Base-by-base conservation (phyloP, 2,797 vertebrate genomes). In the Lepilemur ruficaudatus region DNA sequence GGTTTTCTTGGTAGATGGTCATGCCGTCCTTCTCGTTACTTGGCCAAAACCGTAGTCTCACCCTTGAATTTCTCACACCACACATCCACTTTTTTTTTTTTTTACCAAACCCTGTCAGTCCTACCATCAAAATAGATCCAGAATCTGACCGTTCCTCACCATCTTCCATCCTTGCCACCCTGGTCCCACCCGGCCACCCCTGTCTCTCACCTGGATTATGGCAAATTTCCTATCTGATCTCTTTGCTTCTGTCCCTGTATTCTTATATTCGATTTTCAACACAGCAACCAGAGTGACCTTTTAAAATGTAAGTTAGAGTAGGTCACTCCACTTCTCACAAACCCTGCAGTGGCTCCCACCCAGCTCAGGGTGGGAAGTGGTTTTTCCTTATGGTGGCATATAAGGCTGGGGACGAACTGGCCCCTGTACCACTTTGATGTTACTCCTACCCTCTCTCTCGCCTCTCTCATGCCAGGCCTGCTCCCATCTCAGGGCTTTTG, bases 341-440 rank as follows among this genome's bases (percentile, higher is more conserved):
- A 8, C 7, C 6, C 38, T 23, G 0, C 41, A 7, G 35, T 52
- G 82, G 69, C 32, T 59, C 57, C 30, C 4, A 12, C 11, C 9
- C 43, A 32, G 0, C 72, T 82, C 12, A 12, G 61, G 50, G 69
- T 38, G 86, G 86, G n/a, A 32, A 17, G 41, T 57, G 28, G 1
- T 3, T 13, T 80, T 89, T 85, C n/a, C 46, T 55, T 7, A 23
- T 15, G 65, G 23, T 14, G 46, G 5, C 7, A 0, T 0, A 4
- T 23, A 28, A 28, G 69, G 23, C 25, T 25, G 50, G 30, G 35
- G 38, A 18, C 35, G 1, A 4, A 15, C 22, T 41, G 41, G 32
- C 2, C n/a, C 43, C 20, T 23, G 0, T 3, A 1, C 32, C 35
- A 30, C 35, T 69, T n/a, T 3, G 10, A 48, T 20, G 30, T 22